These are phyloP conservation scores for Protophormia terraenovae DNA, from an alignment of 2,888 invertebrate species.

Conservation along the genomic window DNA sequence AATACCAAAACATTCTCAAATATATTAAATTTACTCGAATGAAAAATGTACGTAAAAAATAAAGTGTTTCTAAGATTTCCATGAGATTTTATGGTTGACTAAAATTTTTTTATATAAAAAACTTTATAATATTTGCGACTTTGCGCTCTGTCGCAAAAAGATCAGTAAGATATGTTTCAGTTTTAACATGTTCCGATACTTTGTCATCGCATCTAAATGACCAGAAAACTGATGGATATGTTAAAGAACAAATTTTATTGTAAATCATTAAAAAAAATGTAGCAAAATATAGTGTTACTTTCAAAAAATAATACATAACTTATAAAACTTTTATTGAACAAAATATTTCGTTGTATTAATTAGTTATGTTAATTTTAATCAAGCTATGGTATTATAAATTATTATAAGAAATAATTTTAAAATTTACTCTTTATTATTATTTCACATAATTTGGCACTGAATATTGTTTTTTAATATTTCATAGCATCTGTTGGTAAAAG, in stretches of 20 bases:
- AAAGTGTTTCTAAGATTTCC: conserved; percentile 1
- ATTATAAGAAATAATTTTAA: too few relatives aligned
- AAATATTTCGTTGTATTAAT: too few relatives aligned
- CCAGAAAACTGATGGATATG: not conserved
- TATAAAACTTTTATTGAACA: too few relatives aligned
- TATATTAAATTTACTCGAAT: not conserved
- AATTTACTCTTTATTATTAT: too few relatives aligned
- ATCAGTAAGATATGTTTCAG: conserved; percentile 14
- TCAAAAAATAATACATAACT: too few relatives aligned
- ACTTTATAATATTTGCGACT: not conserved
- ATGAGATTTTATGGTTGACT: conserved; percentile 23
- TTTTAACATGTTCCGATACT: not conserved
- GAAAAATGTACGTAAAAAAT: not conserved
- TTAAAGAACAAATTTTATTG: not conserved
- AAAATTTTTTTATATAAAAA: not conserved
- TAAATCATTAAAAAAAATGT: not conserved
- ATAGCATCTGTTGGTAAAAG: too few relatives aligned
- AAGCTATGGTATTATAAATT: too few relatives aligned
- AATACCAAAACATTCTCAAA: not conserved
- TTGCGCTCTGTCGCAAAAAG: conserved; percentile 9
- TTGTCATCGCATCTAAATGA: conserved; percentile 7
- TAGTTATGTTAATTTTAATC: too few relatives aligned
- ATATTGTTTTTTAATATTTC: too few relatives aligned
- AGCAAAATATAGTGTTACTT: too few relatives aligned
- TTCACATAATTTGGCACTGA: too few relatives aligned